Base-by-base conservation (phyloP, 2,888 invertebrate species). In the Pocota personata region DNA sequence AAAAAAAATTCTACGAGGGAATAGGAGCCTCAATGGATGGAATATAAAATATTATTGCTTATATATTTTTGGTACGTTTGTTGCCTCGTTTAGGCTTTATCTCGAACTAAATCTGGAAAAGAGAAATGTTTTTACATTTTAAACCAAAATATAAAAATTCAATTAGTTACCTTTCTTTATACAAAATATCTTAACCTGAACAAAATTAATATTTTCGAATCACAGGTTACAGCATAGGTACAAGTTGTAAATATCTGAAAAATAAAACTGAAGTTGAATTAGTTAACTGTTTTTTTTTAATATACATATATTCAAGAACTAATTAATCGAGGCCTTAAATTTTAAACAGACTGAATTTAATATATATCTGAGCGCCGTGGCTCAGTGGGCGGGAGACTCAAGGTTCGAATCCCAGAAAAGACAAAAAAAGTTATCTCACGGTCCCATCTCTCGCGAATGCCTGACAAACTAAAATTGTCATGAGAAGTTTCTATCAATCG, bases 171-270 rank as follows among this genome's bases (percentile, higher is more conserved):
- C 64, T 48, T 48, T 30, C 6, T 46, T 62, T 19, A 10, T 30
- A 16, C 30, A 43, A 8, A 52, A n/a, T 14, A 0, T 27, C 2
- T 14, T 40, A 1, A 14, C n/a, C 6, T 14, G 14, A 35, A 52
- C n/a, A 24, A 55, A 19, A 27, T 55, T 16, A 27, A 40, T 27
- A 30, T 16, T 37, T 21, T 16, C 14, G 21, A 55, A 67, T 69
- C 40, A 30, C 40, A 69, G 52, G 16, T 12, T 5, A 6, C 27
- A 16, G 10, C 21, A 67, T 32, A 48, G 32, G n/a, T 46, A 48
- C 64, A 21, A 35, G 21, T 10, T 48, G 21, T 32, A 8, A 12
- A 30, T 69, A 55, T 30, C 69, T 69, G 55, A 27, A 19, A 69
- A 50, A 55, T 60, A 24, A 27, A 12, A 57, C 16, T 5, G 19